Percentiles rank a stretch among this genome's conserved stretches.
Evolutionary conservation across 2,888 invertebrate genomes (phyloP).

Genomic region (Lepidocyrtinus sp.): DNA sequence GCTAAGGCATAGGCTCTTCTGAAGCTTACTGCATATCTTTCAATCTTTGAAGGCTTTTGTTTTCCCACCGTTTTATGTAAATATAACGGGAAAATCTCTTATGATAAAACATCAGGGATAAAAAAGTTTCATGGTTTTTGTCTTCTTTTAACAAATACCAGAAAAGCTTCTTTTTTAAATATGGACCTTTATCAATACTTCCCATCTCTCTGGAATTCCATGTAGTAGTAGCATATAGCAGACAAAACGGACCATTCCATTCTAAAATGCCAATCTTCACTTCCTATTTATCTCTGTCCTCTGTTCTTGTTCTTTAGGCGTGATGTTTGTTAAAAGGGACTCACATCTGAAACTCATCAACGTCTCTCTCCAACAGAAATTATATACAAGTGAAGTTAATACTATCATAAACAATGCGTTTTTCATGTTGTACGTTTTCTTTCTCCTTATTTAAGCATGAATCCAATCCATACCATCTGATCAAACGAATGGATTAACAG

Average conservation of each 20-base stretch:
- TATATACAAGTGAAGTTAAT: neutral
- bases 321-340: neutral
- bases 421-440: neutral
- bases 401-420: neutral
- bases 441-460: neutral
- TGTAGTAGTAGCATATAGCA: too few relatives aligned
- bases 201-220: neutral
- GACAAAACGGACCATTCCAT: neutral
- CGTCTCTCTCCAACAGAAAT: neutral
- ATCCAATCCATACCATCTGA: neutral
- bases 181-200: neutral
- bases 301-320: neutral
- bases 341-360: slow-evolving; percentile 31
- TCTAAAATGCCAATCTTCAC: neutral
- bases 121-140: slow-evolving; percentile 13
- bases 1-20: neutral
- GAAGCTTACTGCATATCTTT: neutral
- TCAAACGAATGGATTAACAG: neutral
- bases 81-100: neutral
- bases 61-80: neutral
- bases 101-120: neutral
- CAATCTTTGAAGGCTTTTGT: neutral
- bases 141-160: neutral
- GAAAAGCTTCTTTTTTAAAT: neutral
- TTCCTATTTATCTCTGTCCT: neutral